A percentile compares a stretch with the other conserved stretches of the same genome.
phyloP scores from a whole-genome alignment of 2,797 vertebrate species.

The Anguilla megastoma region DNA sequence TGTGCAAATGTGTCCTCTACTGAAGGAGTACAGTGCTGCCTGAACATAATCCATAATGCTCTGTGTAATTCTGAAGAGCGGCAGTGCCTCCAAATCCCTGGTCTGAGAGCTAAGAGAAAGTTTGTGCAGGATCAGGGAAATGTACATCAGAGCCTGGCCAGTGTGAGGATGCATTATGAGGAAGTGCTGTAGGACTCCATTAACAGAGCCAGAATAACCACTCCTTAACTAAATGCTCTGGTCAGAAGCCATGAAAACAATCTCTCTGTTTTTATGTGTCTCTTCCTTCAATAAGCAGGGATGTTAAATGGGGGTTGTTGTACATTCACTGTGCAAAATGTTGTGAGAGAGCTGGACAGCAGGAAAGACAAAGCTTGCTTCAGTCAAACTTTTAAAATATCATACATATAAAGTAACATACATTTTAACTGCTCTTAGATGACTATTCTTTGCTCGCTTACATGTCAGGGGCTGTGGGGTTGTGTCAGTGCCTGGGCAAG shows the following conservation, averaged over 20 bases:
- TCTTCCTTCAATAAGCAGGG: neutral
- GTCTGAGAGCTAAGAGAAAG: conserved; percentile 67
- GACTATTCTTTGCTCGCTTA: neutral
- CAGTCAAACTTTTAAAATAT: neutral
- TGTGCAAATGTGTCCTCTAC: neutral
- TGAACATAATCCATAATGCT: conserved; percentile 64
- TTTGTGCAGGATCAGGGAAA: conserved; percentile 55
- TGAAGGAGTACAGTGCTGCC: conserved; percentile 31
- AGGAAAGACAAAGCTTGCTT: neutral
- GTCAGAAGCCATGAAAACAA: neutral
- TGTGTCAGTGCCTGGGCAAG: neutral
- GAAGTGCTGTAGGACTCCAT: conserved; percentile 54
- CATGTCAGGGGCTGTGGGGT: neutral
- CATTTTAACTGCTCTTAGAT: neutral
- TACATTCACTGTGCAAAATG: too few species aligned
- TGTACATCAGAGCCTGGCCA: conserved; percentile 6
- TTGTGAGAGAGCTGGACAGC: too few species aligned
- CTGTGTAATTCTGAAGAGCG: conserved; percentile 51
- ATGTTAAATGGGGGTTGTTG: neutral
- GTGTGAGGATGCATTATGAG: neutral
- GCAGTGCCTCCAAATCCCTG: conserved; percentile 66
- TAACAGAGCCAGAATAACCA: conserved; percentile 67
- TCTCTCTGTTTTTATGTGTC: neutral
- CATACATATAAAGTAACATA: neutral
- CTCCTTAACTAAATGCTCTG: conserved; percentile 19